Conservation (phyloP, 1,140 invertebrate species). For the Cydia strobilella region DNA sequence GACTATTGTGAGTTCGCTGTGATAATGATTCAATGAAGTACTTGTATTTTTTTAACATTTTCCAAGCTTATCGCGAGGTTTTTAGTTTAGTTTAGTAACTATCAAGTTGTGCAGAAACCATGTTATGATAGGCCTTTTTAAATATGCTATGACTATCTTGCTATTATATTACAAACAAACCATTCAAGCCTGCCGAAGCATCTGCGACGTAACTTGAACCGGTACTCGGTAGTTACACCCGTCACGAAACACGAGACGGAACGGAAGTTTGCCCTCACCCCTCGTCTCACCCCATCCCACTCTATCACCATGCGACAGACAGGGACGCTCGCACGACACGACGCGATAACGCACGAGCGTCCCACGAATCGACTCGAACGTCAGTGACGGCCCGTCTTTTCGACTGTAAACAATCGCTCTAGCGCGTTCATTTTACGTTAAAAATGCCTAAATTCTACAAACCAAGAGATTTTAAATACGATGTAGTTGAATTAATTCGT, state of each 20-base stretch:
- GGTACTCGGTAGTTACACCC: background rate
- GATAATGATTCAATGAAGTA: too few species aligned
- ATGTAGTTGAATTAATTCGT: slow-evolving; percentile 59
- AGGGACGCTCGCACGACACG: slow-evolving; percentile 19
- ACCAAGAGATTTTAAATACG: slow-evolving; percentile 62
- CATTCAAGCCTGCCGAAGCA: background rate
- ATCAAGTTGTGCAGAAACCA: background rate
- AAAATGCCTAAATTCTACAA: slow-evolving; percentile 39
- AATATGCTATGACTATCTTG: background rate
- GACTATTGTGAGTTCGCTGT: too few species aligned
- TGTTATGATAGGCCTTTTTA: background rate
- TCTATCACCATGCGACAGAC: background rate
- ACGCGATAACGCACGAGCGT: slow-evolving; percentile 6
- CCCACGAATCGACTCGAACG: background rate
- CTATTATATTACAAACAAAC: background rate
- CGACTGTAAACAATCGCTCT: too few species aligned
- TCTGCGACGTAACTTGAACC: background rate
- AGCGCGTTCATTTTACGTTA: slow-evolving; percentile 38
- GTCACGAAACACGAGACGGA: background rate
- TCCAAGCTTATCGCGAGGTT: too few species aligned
- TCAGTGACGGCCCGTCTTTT: slow-evolving; percentile 46
- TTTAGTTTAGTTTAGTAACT: too few species aligned
- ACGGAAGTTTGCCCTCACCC: slow-evolving; percentile 17
- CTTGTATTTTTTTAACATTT: too few species aligned
- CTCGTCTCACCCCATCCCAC: background rate